Evolutionary conservation across 2,888 invertebrate genomes (phyloP), one percentile per base, ranked within the genome.

Genomic region (Biston stratarius): DNA sequence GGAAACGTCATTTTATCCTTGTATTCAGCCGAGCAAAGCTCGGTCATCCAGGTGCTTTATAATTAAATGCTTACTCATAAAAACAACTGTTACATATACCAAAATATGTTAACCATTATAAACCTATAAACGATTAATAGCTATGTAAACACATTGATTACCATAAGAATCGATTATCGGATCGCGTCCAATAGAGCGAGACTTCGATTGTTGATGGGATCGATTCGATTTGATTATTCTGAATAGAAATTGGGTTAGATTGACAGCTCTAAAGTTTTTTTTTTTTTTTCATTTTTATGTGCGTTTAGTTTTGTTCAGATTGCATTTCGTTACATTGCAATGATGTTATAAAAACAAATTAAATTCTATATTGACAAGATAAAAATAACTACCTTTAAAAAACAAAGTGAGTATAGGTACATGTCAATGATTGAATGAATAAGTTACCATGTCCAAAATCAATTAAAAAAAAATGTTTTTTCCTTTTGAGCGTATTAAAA

Each of bases 101-200:
- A 3, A 59, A 45, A 47, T 47, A 61, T 61, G 55, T 34, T 57
- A 63, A 63, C 1, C 24, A 24, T 24, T 24, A 51, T 15, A 51
- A 6, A 38, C 11, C 33, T n/a, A 59, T 65, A 45, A 61, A 56
- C 61, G 24, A 33, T 52, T 59, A 67, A 73, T 74, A 71, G 58
- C 64, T 74, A 81, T n/a, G 40, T 74, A 72, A 76, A 71, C 66
- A 77, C 60, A 69, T 52, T 67, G 52, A 72, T 84, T 84, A 73
- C 76, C 85, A 86, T 86, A 79, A 75, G 77, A 84, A 86, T 84
- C 77, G 80, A 81, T 77, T 69, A 74, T 76, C 75, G 71, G 62
- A 64, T 69, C 74, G 47, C 56, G 67, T 61, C 58, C 77, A 75
- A 72, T 65, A 64, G 77, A 72, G 78, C 82, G 83, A 64, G 74